Evolutionary conservation across 2,797 vertebrate species (phyloP), one percentile per base, ranked within the genome.

Genomic region (Brachyalestes nurse): DNA sequence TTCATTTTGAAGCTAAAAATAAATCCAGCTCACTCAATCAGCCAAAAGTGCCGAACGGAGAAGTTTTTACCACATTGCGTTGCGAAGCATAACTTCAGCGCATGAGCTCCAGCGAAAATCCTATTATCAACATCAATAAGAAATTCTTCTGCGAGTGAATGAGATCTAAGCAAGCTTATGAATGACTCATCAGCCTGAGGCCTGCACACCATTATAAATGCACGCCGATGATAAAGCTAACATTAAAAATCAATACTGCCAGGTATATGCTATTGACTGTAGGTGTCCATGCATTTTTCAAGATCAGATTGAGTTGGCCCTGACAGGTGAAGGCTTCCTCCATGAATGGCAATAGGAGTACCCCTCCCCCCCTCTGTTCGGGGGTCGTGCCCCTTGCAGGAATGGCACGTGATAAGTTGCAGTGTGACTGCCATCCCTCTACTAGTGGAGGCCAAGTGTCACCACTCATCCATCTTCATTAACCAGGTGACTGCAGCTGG

Each of bases 381-480:
- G 72, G 72, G 61, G 83, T 79, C 67, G 67, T 64, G 55, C 58
- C 58, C 28, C 62, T 61, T 25, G 21, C 28, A 64, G 64, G 53
- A 72, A 62, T 75, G 77, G 80, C 72, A 74, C 34, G 19, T 77
- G 65, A 69, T 72, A 12, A 60, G 60, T 47, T 53, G 53, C 70
- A 38, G 66, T 45, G 53, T 25, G 45, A 40, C 78, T 64, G 42
- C 25, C 72, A 64, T 75, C 51, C 78, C 62, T 25, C 58, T 64
- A 49, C 34, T 14, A 6, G 25, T 61, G 49, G 19, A 62, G 42
- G 67, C 51, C 23, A 75, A 82, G 86, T 79, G 69, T 60, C 82
- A 80, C 65, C 55, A 66, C 66, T 80, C 61, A 58, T 51, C 77
- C 80, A 57, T 86, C 78, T 82, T 81, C 77, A 76, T 82, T 77